Base-by-base conservation (phyloP, 2,888 invertebrate genomes). In the Oegoconia quadripuncta region DNA sequence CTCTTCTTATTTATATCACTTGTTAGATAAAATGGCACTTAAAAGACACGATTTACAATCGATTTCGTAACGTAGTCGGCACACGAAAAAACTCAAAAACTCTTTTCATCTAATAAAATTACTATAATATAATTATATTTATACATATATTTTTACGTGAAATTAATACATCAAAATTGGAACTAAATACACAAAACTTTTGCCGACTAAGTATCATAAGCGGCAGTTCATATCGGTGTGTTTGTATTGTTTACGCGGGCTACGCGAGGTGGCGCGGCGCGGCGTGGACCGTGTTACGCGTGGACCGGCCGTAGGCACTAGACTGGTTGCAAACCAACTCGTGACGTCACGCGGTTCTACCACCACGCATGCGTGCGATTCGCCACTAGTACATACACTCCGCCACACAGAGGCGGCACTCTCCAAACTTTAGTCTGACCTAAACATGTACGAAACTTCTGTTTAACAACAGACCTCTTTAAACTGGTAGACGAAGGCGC, bases 1-100 rank as follows among this genome's bases (percentile, higher is more conserved):
- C 62, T 52, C 54, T 58, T n/a, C n/a, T n/a, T 67, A 74, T 60
- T 59, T 51, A 40, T 66, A 74, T 75, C 68, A 74, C 67, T 67
- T n/a, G n/a, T 74, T 74, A 72, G 52, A 70, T 70, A 68, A 71
- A 81, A 84, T 84, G 82, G 84, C 86, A 86, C 86, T 80, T 80
- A 81, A 82, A 86, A 86, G 83, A 87, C 86, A 86, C 86, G 79
- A 69, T 77, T 72, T 64, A 62, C 52, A 67, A 69, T 65, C 67
- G 65, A 68, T 61, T 37, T 45, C 50, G 40, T 15, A 8, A 9
- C 16, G 15, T 7, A 9, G 14, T 29, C 9, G 8, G 16, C 29
- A 7, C 29, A 8, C n/a, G n/a, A n/a, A n/a, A n/a, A n/a, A n/a
- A n/a, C n/a, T n/a, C n/a, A n/a, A n/a, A n/a, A n/a, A n/a, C n/a